A percentile compares a stretch with the other conserved stretches of the same genome.
Evolutionary conservation across 1,140 invertebrate species (phyloP).

Genomic region (Mercenaria mercenaria): DNA sequence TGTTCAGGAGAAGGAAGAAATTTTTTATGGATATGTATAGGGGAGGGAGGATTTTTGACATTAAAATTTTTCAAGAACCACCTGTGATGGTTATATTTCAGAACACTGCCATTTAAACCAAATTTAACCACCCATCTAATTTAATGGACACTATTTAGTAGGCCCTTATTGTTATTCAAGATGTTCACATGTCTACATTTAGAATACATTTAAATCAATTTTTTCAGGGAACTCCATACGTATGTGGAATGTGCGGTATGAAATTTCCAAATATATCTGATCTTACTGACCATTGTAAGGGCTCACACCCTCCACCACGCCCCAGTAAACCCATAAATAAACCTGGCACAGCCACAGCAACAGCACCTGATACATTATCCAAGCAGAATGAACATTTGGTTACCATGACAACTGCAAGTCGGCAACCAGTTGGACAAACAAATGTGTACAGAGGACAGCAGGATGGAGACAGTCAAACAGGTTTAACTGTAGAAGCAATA

Average conservation of each 20-base stretch:
- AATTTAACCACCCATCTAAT: too few relatives aligned
- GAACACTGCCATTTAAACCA: too few relatives aligned
- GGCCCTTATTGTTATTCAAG: too few relatives aligned
- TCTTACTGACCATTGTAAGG: conserved; percentile 65
- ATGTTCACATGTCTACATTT: too few relatives aligned
- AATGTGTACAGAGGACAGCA: too few relatives aligned
- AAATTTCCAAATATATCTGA: conserved; percentile 76
- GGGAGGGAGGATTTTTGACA: too few relatives aligned
- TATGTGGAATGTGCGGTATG: conserved; percentile 82
- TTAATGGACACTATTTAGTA: too few relatives aligned
- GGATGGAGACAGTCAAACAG: not conserved
- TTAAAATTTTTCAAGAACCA: too few relatives aligned
- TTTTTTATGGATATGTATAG: too few relatives aligned
- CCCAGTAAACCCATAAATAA: not conserved
- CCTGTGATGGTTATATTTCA: too few relatives aligned
- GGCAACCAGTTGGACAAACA: not conserved
- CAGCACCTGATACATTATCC: not conserved
- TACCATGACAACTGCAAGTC: not conserved
- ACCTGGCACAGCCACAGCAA: not conserved
- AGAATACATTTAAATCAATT: too few relatives aligned
- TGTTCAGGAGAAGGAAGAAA: too few relatives aligned
- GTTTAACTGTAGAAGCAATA: not conserved
- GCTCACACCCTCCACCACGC: conserved; percentile 15
- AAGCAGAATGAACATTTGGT: not conserved
- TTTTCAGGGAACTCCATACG: conserved; percentile 80